Evolutionary conservation across 1,140 invertebrate species (phyloP), one percentile per base, ranked within the genome.

Genomic region (Euura saliciscinereae): DNA sequence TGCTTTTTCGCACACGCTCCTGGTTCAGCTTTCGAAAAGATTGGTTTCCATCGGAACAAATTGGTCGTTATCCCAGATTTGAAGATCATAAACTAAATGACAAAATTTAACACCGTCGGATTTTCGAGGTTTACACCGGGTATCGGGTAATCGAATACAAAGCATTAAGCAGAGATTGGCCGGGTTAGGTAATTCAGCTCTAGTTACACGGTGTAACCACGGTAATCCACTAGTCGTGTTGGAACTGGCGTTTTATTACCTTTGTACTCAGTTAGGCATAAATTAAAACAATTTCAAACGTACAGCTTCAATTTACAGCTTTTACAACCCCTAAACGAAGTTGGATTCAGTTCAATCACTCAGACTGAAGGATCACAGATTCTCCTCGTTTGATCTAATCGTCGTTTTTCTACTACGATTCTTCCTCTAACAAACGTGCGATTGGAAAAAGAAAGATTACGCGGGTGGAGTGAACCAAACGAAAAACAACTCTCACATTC

Each of bases 101-200:
- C 13, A n/a, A n/a, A n/a, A 28, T n/a, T 59, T n/a, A 59, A 59
- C 51, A n/a, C 28, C 51, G 51, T 8, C 13, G 51, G 51, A 59
- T 59, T 59, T 59, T 59, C 51, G 51, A 59, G 28, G 28, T 28
- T 8, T n/a, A 11, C 5, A 59, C 51, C 8, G 8, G 8, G 51
- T 59, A 59, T n/a, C 51, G 51, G 51, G 51, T 59, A 59, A 59
- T 59, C 51, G 51, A 59, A 59, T n/a, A n/a, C 51, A n/a, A 59
- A 59, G 51, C 51, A 59, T 59, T 59, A 59, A 59, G 51, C 51
- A 59, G 8, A 59, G 51, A 59, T 59, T 59, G 51, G 8, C 51
- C 51, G 3, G 51, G 51, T 59, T 59, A n/a, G 51, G 51, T 59
- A 59, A 59, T 59, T 59, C 5, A n/a, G 13, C 13, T 11, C 51